Evolutionary conservation across 2,797 vertebrate genomes (phyloP).

Genomic region (Monodelphis domestica): DNA sequence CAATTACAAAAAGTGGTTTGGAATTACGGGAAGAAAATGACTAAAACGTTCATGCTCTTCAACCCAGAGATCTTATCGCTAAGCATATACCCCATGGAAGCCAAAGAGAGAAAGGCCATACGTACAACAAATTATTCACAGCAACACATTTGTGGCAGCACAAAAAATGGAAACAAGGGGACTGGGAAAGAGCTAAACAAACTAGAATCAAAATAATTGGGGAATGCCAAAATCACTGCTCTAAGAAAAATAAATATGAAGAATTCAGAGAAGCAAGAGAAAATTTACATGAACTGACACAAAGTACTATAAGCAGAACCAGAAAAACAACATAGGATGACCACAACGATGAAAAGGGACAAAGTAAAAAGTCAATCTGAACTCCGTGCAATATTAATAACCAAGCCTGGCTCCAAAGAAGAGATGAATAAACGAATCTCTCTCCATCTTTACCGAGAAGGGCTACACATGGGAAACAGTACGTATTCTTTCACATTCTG

Average conservation of each 20-base stretch:
- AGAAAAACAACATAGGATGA: background rate
- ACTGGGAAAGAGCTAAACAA: background rate
- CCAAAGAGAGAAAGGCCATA: background rate
- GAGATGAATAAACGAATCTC: background rate
- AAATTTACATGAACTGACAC: background rate
- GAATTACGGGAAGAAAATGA: background rate
- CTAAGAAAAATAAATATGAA: background rate
- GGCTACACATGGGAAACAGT: background rate
- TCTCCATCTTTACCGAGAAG: background rate
- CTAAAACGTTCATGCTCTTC: background rate
- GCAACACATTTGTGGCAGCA: background rate
- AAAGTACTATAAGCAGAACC: background rate
- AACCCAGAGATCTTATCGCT: background rate
- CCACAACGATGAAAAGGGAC: background rate
- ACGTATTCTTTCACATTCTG: background rate
- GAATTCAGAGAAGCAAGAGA: background rate
- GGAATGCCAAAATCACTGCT: background rate
- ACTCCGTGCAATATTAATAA: background rate
- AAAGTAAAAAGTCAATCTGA: background rate
- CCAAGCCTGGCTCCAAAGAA: background rate
- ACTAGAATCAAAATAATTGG: background rate
- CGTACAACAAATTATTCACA: background rate
- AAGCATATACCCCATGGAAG: background rate
- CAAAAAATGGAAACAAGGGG: background rate
- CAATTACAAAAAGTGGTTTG: background rate